These are phyloP conservation scores for Uria lomvia DNA, from an alignment of 2,113 vertebrate species.

Conservation along the genomic window DNA sequence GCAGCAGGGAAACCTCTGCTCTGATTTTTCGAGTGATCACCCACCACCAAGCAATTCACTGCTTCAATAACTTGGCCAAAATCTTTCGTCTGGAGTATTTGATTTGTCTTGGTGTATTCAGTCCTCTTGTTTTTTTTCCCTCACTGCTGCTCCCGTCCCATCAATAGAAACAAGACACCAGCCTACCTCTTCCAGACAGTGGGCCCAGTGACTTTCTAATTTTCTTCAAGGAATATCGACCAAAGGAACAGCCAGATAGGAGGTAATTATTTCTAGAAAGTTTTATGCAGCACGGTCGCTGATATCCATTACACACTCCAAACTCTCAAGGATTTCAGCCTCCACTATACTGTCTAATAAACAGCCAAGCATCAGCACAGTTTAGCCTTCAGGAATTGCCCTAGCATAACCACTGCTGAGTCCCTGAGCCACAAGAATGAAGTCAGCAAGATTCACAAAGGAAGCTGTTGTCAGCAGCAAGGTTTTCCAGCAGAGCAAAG, in stretches of 20 bases:
- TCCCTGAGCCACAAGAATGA: not conserved
- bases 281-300: not conserved
- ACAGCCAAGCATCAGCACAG: not conserved
- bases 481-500: not conserved
- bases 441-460: constrained; percentile 23
- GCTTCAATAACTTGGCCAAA: not conserved
- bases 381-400: not conserved
- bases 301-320: not conserved
- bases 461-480: constrained; percentile 36
- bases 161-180: not conserved
- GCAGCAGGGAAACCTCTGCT: not conserved
- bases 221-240: not conserved
- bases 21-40: not conserved
- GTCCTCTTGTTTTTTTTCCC: not conserved
- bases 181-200: accelerated
- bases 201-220: not conserved
- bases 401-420: not conserved
- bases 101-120: not conserved
- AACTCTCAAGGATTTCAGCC: not conserved
- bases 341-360: not conserved
- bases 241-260: not conserved
- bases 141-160: not conserved
- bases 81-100: not conserved
- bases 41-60: not conserved
- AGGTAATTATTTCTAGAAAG: not conserved